phyloP scores from a whole-genome alignment of 2,113 vertebrate species.

The Chloropsis hardwickii region DNA sequence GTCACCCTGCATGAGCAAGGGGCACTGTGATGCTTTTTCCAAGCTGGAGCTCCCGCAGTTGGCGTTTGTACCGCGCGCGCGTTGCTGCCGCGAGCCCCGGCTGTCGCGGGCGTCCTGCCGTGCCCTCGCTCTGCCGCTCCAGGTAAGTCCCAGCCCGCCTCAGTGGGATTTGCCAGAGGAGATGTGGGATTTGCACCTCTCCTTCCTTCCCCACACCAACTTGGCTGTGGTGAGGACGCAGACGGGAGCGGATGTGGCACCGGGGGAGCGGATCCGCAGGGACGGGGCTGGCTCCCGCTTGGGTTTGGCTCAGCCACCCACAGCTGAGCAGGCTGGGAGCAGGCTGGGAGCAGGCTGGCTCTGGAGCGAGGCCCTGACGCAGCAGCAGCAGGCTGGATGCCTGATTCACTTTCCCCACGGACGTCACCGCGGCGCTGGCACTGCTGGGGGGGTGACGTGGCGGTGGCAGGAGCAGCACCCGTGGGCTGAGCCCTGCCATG shows the following conservation, averaged over 20 bases:
- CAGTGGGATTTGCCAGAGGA: neutral
- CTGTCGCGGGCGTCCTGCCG: neutral
- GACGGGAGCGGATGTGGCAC: neutral
- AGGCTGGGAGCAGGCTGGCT: neutral
- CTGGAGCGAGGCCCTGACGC: neutral
- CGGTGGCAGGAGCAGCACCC: neutral
- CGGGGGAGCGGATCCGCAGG: neutral
- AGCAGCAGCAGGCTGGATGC: neutral
- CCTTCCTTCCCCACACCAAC: neutral
- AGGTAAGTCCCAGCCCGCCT: neutral
- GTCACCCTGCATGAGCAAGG: neutral
- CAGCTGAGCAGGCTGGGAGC: neutral
- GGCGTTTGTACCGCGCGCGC: neutral
- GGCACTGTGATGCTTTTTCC: neutral
- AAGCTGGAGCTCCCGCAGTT: neutral
- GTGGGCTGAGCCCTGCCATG: neutral
- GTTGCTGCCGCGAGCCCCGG: no score
- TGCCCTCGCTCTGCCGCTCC: neutral
- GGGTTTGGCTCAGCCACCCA: neutral
- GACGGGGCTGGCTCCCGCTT: neutral
- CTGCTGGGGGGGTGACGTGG: neutral
- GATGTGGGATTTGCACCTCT: rapidly evolving
- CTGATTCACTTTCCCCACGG: neutral
- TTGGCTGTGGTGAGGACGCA: rapidly evolving
- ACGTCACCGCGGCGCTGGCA: neutral